Base-by-base conservation (phyloP, 2,797 vertebrate genomes). In the Sebastes matsubarae region DNA sequence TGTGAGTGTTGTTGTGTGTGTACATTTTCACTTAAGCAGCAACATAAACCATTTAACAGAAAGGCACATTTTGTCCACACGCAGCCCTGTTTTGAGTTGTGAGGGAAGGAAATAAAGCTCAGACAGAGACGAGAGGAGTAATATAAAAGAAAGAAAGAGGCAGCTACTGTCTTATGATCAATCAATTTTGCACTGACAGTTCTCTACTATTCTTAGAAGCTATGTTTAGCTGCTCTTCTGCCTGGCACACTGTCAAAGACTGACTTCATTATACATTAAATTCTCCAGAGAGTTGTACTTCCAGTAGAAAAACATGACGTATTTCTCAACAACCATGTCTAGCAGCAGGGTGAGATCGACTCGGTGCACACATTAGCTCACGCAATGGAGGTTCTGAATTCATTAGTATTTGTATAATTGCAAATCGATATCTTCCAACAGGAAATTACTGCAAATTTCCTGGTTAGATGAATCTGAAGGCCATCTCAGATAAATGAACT, bases 151-250 rank as follows among this genome's bases (percentile, higher is more conserved):
- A 54, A 68, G 58, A 57, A 25, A 74, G 69, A 79, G 55, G 22
- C 38, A 69, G 81, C 74, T 86, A 67, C 50, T 22, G 67, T 81
- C 68, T 83, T 71, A 72, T 89, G 87, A 93, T 93, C 85, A 89
- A 89, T 92, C 72, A 84, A 60, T 66, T 89, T 71, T 54, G 67
- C 79, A 80, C 84, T 81, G 88, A 92, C 84, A 87, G 79, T 82
- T 74, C 72, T 77, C 79, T 75, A 84, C 88, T 91, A 77, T 88
- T 87, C 72, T 81, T 78, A 80, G 87, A 84, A 66, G 81, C 88
- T 88, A 93, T 88, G 83, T 91, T 91, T 90, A 92, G 86, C 87
- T 79, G 85, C 70, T 81, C 79, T 77, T 38, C 70, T 85, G 65
- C 79, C 75, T 86, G 83, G 82, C 64, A 87, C 63, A 7, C 77